These are phyloP conservation scores for Athalia circularis DNA, from an alignment of 2,888 invertebrate species.

Conservation along the genomic window DNA sequence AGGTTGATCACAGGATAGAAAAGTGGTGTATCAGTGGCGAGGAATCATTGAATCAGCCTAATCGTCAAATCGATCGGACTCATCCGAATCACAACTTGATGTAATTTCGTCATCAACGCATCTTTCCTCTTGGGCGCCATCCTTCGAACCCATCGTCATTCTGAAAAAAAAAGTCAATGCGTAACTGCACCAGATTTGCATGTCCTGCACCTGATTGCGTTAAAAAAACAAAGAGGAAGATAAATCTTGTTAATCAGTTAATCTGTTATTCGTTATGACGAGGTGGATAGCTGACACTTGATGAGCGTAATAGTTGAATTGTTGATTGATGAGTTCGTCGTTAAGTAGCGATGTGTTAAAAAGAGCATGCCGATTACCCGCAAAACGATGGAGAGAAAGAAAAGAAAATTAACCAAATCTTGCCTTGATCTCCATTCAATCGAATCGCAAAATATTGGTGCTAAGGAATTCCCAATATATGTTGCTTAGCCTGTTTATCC, in stretches of 20 bases:
- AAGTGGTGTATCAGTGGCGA: no score
- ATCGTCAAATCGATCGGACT: conserved; percentile 62
- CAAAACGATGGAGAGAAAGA: neutral
- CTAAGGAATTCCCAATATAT: conserved; percentile 57
- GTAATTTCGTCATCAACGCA: conserved; percentile 63
- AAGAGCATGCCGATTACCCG: neutral
- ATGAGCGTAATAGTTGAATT: no score
- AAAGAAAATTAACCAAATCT: conserved; percentile 5
- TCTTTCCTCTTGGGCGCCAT: conserved; percentile 58
- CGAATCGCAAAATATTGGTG: conserved; percentile 4
- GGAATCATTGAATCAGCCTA: conserved; percentile 35
- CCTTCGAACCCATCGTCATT: conserved; percentile 58
- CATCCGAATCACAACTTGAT: conserved; percentile 64
- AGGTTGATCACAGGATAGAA: no score
- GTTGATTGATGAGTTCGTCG: conserved; percentile 14
- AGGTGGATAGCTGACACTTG: no score
- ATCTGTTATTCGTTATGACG: no score
- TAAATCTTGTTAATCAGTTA: no score
- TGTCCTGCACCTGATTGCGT: no score
- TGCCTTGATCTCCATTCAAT: conserved; percentile 30
- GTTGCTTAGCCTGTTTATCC: conserved; percentile 67
- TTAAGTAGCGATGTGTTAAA: conserved; percentile 10
- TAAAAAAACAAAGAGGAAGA: no score
- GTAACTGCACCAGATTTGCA: no score
- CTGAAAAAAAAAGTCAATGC: conserved; percentile 54